Base-by-base conservation (phyloP, 2,797 vertebrate species). In the Phataginus tetradactyla region DNA sequence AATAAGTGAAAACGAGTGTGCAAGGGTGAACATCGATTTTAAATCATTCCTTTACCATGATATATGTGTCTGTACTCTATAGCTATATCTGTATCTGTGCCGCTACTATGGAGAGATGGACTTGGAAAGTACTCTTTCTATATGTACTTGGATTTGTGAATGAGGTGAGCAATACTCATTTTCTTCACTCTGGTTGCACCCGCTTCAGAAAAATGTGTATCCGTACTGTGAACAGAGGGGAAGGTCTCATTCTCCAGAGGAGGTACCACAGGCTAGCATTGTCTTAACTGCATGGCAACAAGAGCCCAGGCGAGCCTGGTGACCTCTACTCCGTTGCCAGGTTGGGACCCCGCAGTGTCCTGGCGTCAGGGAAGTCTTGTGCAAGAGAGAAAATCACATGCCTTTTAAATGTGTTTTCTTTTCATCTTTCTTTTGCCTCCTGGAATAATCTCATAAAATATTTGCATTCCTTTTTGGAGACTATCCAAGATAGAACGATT, bases 291-390 rank as follows among this genome's bases (percentile, higher is more conserved):
- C 14, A 0, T 2, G 32, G 29, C 32, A 92, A 29, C 23, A 64
- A 51, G 11, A 13, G 1, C 17, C 29, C 29, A 64, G 7, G 45
- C 32, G 13, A 42, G 1, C 18, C 55, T 61, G 20, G 27, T 9
- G 1, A 27, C 18, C 0, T 0, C 14, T n/a, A 2, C 12, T 9
- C 3, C 34, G 7, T 39, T 5, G 5, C 42, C 37, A 66, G 15
- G 32, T 49, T 7, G 0, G 5, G 14, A 0, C 2, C 0, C 3
- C 2, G 10, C 4, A 1, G 11, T 10, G 14, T 64, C 10, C 25
- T 1, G 11, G 21, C 25, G 2, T 8, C 2, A 68, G 11, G 7
- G 4, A 0, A 51, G 1, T 13, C 11, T 25, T 34, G 0, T 23
- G 3, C 14, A 49, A 45, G 7, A 57, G 5, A 69, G 49, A 37